Base-by-base conservation (phyloP, 92 coral and sea anemone genomes). In the Epizoanthus stellaris region DNA sequence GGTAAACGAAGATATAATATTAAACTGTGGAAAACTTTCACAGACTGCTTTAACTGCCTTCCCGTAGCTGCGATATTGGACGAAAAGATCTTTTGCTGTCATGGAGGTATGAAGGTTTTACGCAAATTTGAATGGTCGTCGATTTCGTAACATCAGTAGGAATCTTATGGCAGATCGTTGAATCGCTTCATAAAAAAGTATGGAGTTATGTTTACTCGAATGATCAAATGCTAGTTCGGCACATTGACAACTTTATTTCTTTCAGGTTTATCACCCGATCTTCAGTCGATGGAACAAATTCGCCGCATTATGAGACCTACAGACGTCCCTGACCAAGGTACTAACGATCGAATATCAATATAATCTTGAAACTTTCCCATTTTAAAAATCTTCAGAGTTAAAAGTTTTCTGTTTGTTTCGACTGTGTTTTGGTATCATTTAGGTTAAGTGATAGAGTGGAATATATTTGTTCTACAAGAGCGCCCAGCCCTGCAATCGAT, bases 321-420 rank as follows among this genome's bases (percentile, higher is more conserved):
- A 7, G 99, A 96, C 70, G 99, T 96, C 0, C 99, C 99, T 17
- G 99, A 96, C 81, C 99, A 96, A 94, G 99, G 99, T 96, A 92
- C 39, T 6, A 3, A 64, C 59, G 3, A 16, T 19, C 14, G 65
- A n/a, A 8, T 6, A 15, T 11, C 53, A n/a, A 8, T 6, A 15
- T 11, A 43, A 40, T 68, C 49, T 36, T 68, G 20, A 68, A 15
- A 8, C 5, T 77, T 59, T 77, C 38, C 58, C 39, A 40, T 15
- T 56, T 57, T 15, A 21, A 10, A 11, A 81, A 20, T 42, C 20
- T 39, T 21, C 14, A 40, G 38, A 6, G 40, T 15, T 15, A 40
- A 5, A 5, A 23, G 39, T 25, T 30, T 17, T 66, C 14, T 66
- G 23, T 45, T 23, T 10, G 9, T 21, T 21, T 45, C 15, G 83